Evolutionary conservation across 2,113 vertebrate species (phyloP).

Genomic region (Prionailurus viverrinus): DNA sequence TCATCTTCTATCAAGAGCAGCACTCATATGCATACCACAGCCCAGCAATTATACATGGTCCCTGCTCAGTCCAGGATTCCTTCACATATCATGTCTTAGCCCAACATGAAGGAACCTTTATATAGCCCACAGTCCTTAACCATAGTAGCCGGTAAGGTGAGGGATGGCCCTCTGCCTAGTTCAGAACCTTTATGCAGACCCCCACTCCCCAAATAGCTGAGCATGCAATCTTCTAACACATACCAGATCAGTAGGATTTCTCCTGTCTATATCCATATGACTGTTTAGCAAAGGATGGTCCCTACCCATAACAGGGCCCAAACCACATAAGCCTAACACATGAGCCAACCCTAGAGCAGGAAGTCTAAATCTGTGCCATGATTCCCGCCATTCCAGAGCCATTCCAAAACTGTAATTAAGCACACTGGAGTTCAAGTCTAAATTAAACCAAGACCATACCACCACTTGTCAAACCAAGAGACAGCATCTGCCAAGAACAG

Average conservation of each 20-base stretch:
- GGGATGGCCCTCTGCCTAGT: neutral
- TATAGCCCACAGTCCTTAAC: neutral
- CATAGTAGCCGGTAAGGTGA: neutral
- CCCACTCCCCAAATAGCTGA: neutral
- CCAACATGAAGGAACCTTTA: neutral
- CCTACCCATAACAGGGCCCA: neutral
- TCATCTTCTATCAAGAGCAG: conserved; percentile 17
- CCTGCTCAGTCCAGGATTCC: neutral
- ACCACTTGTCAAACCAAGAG: neutral
- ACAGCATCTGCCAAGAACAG: neutral
- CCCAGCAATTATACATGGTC: neutral
- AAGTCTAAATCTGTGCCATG: neutral
- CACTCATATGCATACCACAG: neutral
- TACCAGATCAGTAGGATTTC: conserved; percentile 9
- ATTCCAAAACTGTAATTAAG: conserved; percentile 4
- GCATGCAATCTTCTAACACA: neutral
- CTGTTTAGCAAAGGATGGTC: neutral
- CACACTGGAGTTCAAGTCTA: neutral
- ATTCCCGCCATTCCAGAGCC: neutral
- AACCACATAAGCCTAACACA: neutral
- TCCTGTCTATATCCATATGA: neutral
- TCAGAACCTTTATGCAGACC: neutral
- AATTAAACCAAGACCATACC: neutral
- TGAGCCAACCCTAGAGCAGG: neutral
- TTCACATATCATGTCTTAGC: neutral